Base-by-base conservation (phyloP, 2,113 vertebrate species). In the Cebus imitator region DNA sequence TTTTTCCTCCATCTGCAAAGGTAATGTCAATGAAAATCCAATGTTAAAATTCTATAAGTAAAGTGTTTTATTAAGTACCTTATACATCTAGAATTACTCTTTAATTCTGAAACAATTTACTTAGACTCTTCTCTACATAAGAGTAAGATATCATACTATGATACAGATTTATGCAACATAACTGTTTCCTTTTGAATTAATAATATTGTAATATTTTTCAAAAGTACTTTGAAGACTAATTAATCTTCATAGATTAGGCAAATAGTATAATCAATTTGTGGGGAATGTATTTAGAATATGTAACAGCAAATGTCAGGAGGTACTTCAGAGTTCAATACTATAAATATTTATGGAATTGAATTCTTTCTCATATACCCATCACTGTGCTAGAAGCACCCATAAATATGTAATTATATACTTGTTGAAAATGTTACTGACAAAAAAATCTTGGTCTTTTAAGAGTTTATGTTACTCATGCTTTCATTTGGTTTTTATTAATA, bases 171-270 rank as follows among this genome's bases (percentile, higher is more conserved):
- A 78, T 16, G 81, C 20, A 75, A 45, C 35, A 35, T 73, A 76
- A 66, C 94, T 82, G 14, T 35, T 97, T 97, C 50, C 40, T 97
- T 96, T 96, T 75, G 86, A 91, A 75, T 82, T 68, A 88, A 30
- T 72, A 90, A 27, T 83, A 94, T 93, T 95, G 83, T 70, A 85
- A 79, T 84, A 83, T 1, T 61, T 61, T 61, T 27, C 25, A 61
- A 61, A 61, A 58, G 1, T 50, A 82, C 55, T 61, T 90, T 61
- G 55, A 82, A 58, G 58, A 73, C 43, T 35, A 50, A 87, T 76
- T 94, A 12, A 50, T 88, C 66, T 78, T 95, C 16, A 70, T 81
- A 96, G 43, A 66, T 88, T 73, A 58, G 58, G n/a, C 17, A 90
- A 90, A 52, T 87, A 94, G 1, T 94, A 5, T 64, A 76, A 81